Evolutionary conservation across 2,888 invertebrate species (phyloP), one percentile per base, ranked within the genome.

Genomic region (Gymnoscelis rufifasciata): DNA sequence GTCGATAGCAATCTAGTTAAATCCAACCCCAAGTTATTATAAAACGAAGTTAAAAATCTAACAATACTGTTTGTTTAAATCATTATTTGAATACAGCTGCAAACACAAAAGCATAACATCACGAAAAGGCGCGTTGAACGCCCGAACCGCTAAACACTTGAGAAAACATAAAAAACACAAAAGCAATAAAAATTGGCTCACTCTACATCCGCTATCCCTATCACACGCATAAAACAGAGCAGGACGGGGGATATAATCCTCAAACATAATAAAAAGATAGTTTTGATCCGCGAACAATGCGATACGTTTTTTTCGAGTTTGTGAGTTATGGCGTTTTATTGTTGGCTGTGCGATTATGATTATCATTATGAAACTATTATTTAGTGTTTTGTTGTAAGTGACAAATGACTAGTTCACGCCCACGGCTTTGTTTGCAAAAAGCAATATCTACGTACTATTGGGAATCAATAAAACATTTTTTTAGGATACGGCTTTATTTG

Each of bases 251-350:
- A 19, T 40, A 51, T 56, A 67, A 66, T 62, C 66, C 66, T 41
- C 30, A 56, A 60, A 60, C 56, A 65, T 54, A 62, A 66, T 56
- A 66, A 54, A 66, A 60, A 49, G 64, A 59, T 63, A 66, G 66
- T 67, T 66, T 63, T 63, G 57, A 66, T 66, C 66, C 53, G 44
- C 2, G 40, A 55, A 64, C 67, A 66, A 46, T 28, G 45, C 50
- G 47, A 54, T 50, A 50, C 46, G 45, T 51, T 53, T 51, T 51
- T 57, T 48, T 52, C 3, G 2, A 30, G 45, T 52, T 50, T 36
- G 10, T 44, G 42, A 43, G 50, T 45, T 50, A 19, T 11, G 23
- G 30, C 3, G 38, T 45, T 42, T 51, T 56, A 51, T 42, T 50
- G 38, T 28, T 38, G 30, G 45, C 35, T 15, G 47, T 39, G 42